phyloP scores from a whole-genome alignment of 2,113 vertebrate genomes.

The Bubo scandiacus region DNA sequence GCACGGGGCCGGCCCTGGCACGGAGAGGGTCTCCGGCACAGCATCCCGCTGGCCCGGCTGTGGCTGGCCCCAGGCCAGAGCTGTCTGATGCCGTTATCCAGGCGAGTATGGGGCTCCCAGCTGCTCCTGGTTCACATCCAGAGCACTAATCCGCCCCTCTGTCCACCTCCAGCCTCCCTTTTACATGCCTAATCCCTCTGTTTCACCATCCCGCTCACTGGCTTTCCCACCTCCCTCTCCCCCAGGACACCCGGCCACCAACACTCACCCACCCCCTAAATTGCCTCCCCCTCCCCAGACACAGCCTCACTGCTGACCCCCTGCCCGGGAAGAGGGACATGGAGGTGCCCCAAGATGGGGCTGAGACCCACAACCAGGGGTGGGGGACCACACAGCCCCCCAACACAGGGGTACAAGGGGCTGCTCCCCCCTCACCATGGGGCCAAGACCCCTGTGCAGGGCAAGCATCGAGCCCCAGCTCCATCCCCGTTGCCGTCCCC shows the following conservation, averaged over 20 bases:
- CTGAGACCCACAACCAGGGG: neutral
- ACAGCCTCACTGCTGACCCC: rapidly evolving
- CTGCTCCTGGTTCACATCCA: slow-evolving; percentile 7
- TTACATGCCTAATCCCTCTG: neutral
- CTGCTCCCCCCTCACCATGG: neutral
- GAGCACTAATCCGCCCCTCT: neutral
- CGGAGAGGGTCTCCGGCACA: neutral
- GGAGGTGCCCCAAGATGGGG: neutral
- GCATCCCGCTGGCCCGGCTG: neutral
- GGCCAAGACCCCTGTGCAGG: neutral
- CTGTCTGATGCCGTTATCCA: neutral
- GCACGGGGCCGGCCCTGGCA: neutral
- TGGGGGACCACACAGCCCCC: rapidly evolving
- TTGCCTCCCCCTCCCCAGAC: neutral
- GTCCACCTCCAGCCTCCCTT: neutral
- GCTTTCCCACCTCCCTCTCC: neutral
- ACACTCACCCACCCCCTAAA: neutral
- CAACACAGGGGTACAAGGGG: neutral
- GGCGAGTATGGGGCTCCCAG: neutral
- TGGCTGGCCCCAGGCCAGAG: neutral
- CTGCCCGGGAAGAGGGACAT: rapidly evolving
- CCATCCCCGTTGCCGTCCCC: rapidly evolving
- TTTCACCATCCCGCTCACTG: neutral
- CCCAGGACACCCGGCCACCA: rapidly evolving
- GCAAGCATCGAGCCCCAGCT: neutral